Base-by-base conservation (phyloP, 1,140 invertebrate species). In the Stenopsyche tienmushanensis region DNA sequence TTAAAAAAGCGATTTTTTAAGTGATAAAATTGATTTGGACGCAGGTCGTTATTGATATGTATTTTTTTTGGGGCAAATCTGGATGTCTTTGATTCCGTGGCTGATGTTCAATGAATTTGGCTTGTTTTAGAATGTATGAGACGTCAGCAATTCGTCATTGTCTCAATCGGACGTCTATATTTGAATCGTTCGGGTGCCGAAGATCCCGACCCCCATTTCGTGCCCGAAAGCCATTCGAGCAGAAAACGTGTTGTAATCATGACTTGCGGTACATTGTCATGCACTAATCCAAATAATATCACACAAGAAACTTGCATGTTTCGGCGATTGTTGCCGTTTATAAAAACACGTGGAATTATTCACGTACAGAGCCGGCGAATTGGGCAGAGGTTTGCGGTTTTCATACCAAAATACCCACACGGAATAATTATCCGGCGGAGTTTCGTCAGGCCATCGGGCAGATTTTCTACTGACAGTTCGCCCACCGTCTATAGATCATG, bases 301-400 rank as follows among this genome's bases (percentile, higher is more conserved):
- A 34, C 29, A 34, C 29, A 20, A 47, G 44, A 47, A 20, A 47
- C 10, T 47, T 47, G 29, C 29, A 15, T n/a, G n/a, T n/a, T n/a
- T n/a, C 44, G 44, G 44, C 8, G 44, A 8, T 18, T 8, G 17
- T 47, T 18, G 10, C 10, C 44, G 44, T 7, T n/a, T n/a, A 34
- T 7, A 47, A 47, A 47, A 47, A 47, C 44, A 18, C 44, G 44
- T 47, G 8, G 44, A 47, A 47, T 47, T 47, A 47, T 47, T 47
- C 44, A 47, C 44, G 44, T 47, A 47, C 44, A 8, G 13, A n/a
- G n/a, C n/a, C 29, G 29, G 29, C 29, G 29, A 34, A 13, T 34
- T 13, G 29, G n/a, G n/a, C n/a, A n/a, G n/a, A n/a, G n/a, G 29
- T 34, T 34, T 34, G 44, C 44, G 44, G 44, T 47, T 47, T 47